Conservation (phyloP, 2,113 vertebrate genomes). For the Pandion haliaetus region DNA sequence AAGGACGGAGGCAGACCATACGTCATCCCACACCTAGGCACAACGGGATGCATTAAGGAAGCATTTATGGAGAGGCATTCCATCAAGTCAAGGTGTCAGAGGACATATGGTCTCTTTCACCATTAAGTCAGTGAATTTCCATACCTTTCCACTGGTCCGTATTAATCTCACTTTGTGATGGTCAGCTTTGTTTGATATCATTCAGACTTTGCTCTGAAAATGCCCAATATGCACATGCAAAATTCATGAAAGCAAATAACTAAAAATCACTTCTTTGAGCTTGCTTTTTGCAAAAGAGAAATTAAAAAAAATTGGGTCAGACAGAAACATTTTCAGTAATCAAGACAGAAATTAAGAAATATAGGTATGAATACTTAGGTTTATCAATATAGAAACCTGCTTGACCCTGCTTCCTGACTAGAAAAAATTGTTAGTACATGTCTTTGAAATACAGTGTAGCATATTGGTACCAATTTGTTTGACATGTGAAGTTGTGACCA, state of each 20-base stretch:
- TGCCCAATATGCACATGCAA: not conserved
- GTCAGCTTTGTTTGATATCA: not conserved
- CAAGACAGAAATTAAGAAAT: not conserved
- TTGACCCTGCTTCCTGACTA: not conserved
- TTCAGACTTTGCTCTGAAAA: not conserved
- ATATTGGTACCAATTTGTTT: not conserved
- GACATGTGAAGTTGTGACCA: not conserved
- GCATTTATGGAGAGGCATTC: slow-evolving; percentile 56
- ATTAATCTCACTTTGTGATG: not conserved
- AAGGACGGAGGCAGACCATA: not conserved
- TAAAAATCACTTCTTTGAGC: not conserved
- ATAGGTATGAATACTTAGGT: not conserved
- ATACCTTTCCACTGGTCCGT: not conserved
- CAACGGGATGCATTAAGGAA: slow-evolving; percentile 34
- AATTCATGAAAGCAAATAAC: not conserved
- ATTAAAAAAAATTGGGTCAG: not conserved
- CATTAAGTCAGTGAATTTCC: slow-evolving; percentile 5
- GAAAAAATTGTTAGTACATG: not conserved
- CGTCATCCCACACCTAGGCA: slow-evolving; percentile 31
- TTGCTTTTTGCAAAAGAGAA: not conserved
- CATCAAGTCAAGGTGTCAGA: slow-evolving; percentile 30
- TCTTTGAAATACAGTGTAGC: not conserved
- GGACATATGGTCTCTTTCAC: slow-evolving; percentile 41
- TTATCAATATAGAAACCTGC: not conserved
- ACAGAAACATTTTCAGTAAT: not conserved